Conservation (phyloP, 2,797 vertebrate species). For the Leptatherina wallacei region DNA sequence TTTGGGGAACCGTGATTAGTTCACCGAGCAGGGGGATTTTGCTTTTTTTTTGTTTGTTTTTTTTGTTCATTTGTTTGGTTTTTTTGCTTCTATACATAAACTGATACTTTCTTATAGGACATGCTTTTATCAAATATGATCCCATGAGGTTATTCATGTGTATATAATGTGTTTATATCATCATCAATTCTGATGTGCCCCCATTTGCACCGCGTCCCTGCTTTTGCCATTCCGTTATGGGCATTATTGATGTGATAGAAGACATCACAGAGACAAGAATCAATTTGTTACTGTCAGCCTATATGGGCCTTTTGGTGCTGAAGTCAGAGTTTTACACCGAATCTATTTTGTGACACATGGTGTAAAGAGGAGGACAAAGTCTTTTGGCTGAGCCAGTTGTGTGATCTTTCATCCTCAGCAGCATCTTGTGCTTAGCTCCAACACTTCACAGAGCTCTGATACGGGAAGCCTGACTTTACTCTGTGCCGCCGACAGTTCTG, state of each 20-base stretch:
- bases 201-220: constrained; percentile 36
- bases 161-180: constrained; percentile 37
- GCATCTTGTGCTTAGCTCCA: constrained; percentile 71
- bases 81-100: constrained; percentile 7
- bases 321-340: constrained; percentile 72
- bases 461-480: constrained; percentile 71
- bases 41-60: constrained; percentile 4
- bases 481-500: constrained; percentile 78
- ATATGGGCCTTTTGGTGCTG: constrained; percentile 56
- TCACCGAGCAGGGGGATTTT: constrained; percentile 45
- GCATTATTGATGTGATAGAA: constrained; percentile 61
- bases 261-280: constrained; percentile 63
- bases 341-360: constrained; percentile 66
- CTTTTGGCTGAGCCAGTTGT: constrained; percentile 71
- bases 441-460: constrained; percentile 72
- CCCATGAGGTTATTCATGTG: constrained; percentile 3
- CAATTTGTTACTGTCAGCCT: constrained; percentile 72
- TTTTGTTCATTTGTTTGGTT: not conserved
- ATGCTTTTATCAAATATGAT: constrained; percentile 19
- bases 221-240: constrained; percentile 41
- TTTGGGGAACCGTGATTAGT: constrained; percentile 75
- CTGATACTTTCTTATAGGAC: constrained; percentile 30
- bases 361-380: constrained; percentile 68
- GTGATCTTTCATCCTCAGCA: constrained; percentile 75
- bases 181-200: constrained; percentile 48